Percentiles rank a stretch among this genome's conserved stretches.
These are phyloP conservation scores for Kryptolebias ocellatus DNA, from an alignment of 2,797 vertebrate genomes.

Conservation along the genomic window DNA sequence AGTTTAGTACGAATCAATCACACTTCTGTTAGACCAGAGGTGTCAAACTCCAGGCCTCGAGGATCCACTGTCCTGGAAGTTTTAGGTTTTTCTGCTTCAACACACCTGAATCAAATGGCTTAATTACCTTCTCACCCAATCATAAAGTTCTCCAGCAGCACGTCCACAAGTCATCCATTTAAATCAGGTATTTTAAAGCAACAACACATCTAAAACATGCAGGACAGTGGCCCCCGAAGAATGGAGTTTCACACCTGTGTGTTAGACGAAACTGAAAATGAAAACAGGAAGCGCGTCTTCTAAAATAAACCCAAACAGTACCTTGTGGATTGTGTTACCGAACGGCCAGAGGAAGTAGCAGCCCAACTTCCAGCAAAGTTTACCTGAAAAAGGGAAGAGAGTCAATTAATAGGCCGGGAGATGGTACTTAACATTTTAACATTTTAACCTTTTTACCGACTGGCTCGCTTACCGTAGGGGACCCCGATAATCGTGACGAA, in stretches of 20 bases:
- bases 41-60: too few species aligned
- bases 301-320: slow-evolving; percentile 33
- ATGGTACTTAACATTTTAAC: not conserved
- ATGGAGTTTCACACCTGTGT: too few species aligned
- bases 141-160: too few species aligned
- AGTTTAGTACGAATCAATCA: not conserved
- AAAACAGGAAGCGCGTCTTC: not conserved
- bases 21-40: too few species aligned
- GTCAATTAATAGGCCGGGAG: not conserved
- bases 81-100: too few species aligned
- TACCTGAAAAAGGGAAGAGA: slow-evolving; percentile 64
- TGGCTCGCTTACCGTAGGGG: slow-evolving; percentile 82
- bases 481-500: slow-evolving; percentile 81
- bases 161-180: too few species aligned
- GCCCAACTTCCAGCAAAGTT: slow-evolving; percentile 83
- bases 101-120: too few species aligned
- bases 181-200: too few species aligned
- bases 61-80: too few species aligned
- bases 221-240: too few species aligned
- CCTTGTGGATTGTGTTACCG: slow-evolving; percentile 84
- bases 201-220: too few species aligned
- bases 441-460: not conserved
- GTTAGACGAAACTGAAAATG: slow-evolving; percentile 7
- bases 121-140: too few species aligned
- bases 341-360: slow-evolving; percentile 89